Conservation (phyloP, 2,888 invertebrate genomes). For the Oscheius onirici region DNA sequence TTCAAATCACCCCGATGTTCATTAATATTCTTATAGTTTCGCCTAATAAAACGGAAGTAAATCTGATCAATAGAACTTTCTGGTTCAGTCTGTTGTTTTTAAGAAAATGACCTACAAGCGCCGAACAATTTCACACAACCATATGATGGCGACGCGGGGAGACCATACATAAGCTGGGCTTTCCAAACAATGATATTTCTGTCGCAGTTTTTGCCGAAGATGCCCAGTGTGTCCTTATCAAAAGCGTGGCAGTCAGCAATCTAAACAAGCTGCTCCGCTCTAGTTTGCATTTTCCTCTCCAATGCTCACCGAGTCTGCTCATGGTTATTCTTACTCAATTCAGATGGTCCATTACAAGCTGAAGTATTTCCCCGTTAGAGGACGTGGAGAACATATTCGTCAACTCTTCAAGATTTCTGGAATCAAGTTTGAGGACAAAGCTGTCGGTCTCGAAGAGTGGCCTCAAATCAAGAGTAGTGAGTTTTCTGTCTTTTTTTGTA, state of each 20-base stretch:
- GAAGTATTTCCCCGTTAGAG: slow-evolving; percentile 59
- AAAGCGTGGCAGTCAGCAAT: neutral
- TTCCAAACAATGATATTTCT: too few relatives aligned
- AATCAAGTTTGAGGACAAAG: slow-evolving; percentile 54
- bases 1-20: too few relatives aligned
- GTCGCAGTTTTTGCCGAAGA: too few relatives aligned
- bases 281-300: neutral
- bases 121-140: too few relatives aligned
- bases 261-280: neutral
- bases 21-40: too few relatives aligned
- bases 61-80: too few relatives aligned
- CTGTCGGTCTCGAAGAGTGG: slow-evolving; percentile 56
- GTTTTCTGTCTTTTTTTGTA: neutral
- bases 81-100: too few relatives aligned
- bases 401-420: slow-evolving; percentile 57
- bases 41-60: too few relatives aligned
- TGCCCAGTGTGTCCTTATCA: too few relatives aligned
- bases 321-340: neutral
- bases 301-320: neutral
- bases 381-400: slow-evolving; percentile 62
- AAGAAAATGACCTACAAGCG: too few relatives aligned
- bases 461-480: slow-evolving; percentile 54
- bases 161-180: too few relatives aligned
- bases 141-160: too few relatives aligned
- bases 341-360: slow-evolving; percentile 51